Evolutionary conservation across 92 coral and sea anemone species (phyloP).

Genomic region (Parazoanthus atlanticus): DNA sequence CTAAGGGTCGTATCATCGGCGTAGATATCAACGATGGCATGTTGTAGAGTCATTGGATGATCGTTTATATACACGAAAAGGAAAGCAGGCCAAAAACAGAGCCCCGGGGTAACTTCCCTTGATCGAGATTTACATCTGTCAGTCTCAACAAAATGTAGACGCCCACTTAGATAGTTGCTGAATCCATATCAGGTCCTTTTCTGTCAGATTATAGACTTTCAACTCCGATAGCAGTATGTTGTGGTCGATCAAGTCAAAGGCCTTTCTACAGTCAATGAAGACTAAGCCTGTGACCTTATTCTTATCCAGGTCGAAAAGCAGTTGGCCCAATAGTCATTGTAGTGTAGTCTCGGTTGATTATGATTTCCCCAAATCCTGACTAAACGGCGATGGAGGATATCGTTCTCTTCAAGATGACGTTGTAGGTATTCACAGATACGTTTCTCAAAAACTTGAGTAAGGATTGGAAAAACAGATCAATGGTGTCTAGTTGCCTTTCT

Average conservation of each 20-base stretch:
- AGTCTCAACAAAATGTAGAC: background rate
- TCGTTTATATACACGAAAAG: background rate
- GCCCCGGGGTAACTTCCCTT: background rate
- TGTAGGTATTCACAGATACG: background rate
- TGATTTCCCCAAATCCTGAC: conserved; percentile 4
- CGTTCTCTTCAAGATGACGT: background rate
- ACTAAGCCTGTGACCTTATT: background rate
- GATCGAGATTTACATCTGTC: background rate
- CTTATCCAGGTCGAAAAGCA: background rate
- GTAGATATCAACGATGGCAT: background rate
- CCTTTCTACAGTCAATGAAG: background rate
- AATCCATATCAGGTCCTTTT: background rate
- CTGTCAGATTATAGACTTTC: background rate
- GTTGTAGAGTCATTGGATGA: too few relatives aligned
- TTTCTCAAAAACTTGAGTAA: background rate
- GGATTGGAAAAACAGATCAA: background rate
- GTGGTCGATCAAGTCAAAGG: background rate
- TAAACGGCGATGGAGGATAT: background rate
- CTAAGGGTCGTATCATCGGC: background rate
- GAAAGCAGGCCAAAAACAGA: background rate
- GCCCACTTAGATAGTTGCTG: background rate
- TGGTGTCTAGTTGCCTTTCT: background rate
- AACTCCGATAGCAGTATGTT: background rate
- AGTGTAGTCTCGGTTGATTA: background rate
- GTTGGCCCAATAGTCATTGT: background rate